Evolutionary conservation across 2,797 vertebrate genomes (phyloP), one percentile per base, ranked within the genome.

Genomic region (Phrynocephalus vlangalii): DNA sequence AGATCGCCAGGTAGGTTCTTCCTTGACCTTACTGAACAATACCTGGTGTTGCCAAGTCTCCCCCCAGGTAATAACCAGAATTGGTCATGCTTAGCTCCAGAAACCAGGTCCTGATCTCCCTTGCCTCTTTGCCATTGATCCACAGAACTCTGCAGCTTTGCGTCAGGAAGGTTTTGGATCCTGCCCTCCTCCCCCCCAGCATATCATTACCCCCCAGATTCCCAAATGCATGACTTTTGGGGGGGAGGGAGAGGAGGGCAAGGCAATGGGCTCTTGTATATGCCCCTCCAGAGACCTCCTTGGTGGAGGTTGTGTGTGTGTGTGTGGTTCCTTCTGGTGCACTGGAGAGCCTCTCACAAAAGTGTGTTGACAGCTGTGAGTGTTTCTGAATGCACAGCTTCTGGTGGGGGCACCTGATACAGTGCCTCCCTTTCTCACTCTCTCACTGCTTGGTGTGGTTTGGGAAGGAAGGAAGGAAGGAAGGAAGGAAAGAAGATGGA

Each of bases 101-200:
- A 44, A 44, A 44, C 38, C 38, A 44, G 3, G 38, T 44, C 38
- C 38, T 44, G 38, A 44, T 44, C 38, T 44, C 38, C 38, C 38
- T 44, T 44, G 67, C 66, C 1, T 88, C 87, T 84, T 84, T 63
- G 56, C 92, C 95, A 97, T 96, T 96, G 95, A 97, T 96, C 94
- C 90, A 89, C 92, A 94, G 91, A 96, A 94, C 93, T 95, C 95
- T 92, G 92, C 92, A 92, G 96, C 95, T 93, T 70, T 90, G 92
- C 95, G 95, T 94, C 93, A 95, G 94, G 93, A 85, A 85, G 94
- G 94, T 93, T 94, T 93, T 82, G 94, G 92, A 95, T 86, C 87
- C 56, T 56, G 92, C 90, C 89, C 92, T 77, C 80, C 80, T 2
- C 38, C 38, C 38, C 38, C 88, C 90, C 81, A 73, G 93, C 94